A percentile compares a stretch with the other conserved stretches of the same genome.
Evolutionary conservation across 2,113 vertebrate genomes (phyloP).

Genomic region (Vireo altiloquus): DNA sequence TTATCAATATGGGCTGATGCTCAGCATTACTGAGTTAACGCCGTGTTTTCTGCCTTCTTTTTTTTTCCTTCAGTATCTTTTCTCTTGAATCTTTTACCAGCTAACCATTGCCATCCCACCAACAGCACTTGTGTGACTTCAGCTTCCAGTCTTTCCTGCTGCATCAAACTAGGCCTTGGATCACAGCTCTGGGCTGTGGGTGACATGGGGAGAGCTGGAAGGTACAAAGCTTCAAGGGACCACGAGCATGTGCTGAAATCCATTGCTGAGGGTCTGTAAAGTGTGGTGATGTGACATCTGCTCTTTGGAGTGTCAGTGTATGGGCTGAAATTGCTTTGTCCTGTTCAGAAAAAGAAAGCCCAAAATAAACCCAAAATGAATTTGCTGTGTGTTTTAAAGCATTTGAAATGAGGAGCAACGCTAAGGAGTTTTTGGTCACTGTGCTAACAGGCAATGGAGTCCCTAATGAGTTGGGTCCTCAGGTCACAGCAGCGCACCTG

Average conservation of each 20-base stretch:
- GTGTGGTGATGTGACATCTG: neutral
- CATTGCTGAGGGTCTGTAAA: neutral
- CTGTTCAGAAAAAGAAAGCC: neutral
- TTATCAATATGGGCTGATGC: neutral
- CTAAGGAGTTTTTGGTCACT: neutral
- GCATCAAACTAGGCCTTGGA: neutral
- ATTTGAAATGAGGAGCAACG: neutral
- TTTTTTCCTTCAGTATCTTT: neutral
- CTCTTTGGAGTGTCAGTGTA: neutral
- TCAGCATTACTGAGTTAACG: neutral
- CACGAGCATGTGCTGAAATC: neutral
- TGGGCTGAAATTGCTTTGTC: neutral
- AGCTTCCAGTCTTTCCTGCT: neutral
- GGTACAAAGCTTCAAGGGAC: neutral
- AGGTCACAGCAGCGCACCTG: accelerated
- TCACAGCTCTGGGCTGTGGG: neutral
- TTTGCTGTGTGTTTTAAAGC: neutral
- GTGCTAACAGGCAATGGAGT: neutral
- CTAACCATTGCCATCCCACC: neutral
- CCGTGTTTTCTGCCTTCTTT: neutral
- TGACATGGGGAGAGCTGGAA: neutral
- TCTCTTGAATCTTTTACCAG: neutral
- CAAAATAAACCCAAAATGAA: neutral
- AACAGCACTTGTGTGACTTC: neutral
- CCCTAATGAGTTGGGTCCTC: accelerated